phyloP scores from a whole-genome alignment of 2,797 vertebrate genomes.

The Platyrinchus mystaceus region DNA sequence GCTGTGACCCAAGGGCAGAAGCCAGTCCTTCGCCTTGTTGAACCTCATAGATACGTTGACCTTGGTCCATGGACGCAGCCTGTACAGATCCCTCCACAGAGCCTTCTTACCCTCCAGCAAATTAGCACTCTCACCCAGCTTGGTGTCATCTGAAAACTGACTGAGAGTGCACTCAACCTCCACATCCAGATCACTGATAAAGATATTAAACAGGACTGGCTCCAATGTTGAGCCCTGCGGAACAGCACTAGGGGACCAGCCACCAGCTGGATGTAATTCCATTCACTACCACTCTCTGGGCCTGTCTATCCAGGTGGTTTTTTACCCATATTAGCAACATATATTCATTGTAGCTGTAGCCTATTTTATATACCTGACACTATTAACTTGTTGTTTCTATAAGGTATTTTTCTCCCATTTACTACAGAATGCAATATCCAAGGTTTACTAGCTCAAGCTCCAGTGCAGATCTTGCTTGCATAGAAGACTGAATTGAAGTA shows the following conservation, averaged over 20 bases:
- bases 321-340: not conserved
- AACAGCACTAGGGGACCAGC: rapidly evolving
- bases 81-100: not conserved
- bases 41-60: not conserved
- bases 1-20: not conserved
- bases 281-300: not conserved
- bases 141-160: not conserved
- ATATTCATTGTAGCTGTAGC: not conserved
- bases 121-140: not conserved
- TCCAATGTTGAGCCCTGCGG: not conserved
- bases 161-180: not conserved
- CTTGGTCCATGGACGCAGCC: not conserved
- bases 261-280: not conserved
- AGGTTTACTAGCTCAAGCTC: not conserved
- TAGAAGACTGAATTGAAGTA: not conserved
- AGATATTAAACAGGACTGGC: not conserved
- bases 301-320: rapidly evolving
- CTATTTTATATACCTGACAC: not conserved
- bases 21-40: not conserved
- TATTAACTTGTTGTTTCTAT: not conserved
- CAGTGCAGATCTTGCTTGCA: not conserved
- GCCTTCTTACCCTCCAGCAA: not conserved
- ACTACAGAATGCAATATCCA: not conserved
- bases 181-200: too few relatives aligned
- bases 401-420: not conserved